phyloP scores from a whole-genome alignment of 1,140 invertebrate genomes.

The Diorhabda elongata region DNA sequence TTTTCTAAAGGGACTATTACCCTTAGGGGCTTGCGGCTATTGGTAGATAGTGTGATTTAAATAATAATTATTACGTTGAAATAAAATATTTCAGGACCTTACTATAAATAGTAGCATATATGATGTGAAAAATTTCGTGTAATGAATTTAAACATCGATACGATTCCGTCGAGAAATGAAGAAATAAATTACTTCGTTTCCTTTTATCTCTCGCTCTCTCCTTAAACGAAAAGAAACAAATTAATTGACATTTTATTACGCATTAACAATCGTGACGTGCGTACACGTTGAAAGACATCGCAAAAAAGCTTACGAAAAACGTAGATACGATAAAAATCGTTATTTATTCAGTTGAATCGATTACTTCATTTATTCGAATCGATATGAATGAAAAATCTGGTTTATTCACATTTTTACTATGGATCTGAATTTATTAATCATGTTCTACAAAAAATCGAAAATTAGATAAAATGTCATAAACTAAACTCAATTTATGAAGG shows the following conservation, averaged over 20 bases:
- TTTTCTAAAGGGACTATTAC: too few species aligned
- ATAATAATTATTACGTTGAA: too few species aligned
- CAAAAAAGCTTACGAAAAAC: background rate
- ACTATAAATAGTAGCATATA: too few species aligned
- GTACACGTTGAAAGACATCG: background rate
- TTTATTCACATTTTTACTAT: too few species aligned
- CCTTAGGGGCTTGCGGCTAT: too few species aligned
- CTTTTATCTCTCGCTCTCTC: constrained; percentile 1
- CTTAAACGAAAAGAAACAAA: constrained; percentile 1
- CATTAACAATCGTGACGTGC: constrained; percentile 5
- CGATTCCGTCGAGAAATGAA: background rate
- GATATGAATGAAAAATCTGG: too few species aligned
- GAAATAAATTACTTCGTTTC: background rate
- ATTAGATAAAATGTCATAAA: too few species aligned
- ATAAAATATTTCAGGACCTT: too few species aligned
- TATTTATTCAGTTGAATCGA: constrained; percentile 9
- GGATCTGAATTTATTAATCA: too few species aligned
- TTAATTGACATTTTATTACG: constrained; percentile 11
- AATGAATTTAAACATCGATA: background rate
- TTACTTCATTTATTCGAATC: background rate
- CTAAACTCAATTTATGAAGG: too few species aligned
- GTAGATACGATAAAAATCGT: background rate
- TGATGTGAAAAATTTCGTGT: background rate
- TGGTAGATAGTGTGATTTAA: too few species aligned
- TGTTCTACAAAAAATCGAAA: too few species aligned